Percentiles rank a stretch among this genome's conserved stretches.
phyloP scores from a whole-genome alignment of 2,888 invertebrate species.

The Pseudeuparius sepicola region DNA sequence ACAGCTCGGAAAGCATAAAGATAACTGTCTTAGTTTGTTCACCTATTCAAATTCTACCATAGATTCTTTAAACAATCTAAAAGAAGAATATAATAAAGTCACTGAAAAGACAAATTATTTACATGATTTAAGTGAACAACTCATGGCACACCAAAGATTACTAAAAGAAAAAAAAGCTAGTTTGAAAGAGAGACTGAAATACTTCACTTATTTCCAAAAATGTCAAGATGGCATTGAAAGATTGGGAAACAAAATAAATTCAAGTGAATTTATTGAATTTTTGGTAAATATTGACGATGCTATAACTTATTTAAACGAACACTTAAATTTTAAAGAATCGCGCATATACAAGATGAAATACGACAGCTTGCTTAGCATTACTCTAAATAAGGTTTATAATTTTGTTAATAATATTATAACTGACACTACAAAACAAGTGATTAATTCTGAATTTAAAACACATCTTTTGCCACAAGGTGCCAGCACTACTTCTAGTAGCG shows the following conservation, averaged over 20 bases:
- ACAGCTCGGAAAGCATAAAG: constrained; percentile 55
- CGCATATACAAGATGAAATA: constrained; percentile 73
- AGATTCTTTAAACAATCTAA: constrained; percentile 59
- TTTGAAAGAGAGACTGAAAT: constrained; percentile 69
- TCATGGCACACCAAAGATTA: constrained; percentile 79
- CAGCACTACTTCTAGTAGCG: constrained; percentile 35
- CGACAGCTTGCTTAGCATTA: constrained; percentile 71
- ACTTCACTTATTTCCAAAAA: constrained; percentile 65
- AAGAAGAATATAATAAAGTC: constrained; percentile 74
- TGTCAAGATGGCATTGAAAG: constrained; percentile 31
- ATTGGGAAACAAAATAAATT: constrained; percentile 36
- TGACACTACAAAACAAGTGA: constrained; percentile 68
- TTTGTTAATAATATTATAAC: constrained; percentile 68
- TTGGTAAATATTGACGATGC: constrained; percentile 80
- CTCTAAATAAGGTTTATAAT: constrained; percentile 67
- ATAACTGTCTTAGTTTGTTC: constrained; percentile 58
- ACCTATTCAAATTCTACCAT: constrained; percentile 41
- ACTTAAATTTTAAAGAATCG: constrained; percentile 84
- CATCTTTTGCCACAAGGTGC: constrained; percentile 26
- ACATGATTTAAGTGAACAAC: constrained; percentile 84
- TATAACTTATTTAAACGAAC: constrained; percentile 64
- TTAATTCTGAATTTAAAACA: constrained; percentile 35
- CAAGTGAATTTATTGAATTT: constrained; percentile 72
- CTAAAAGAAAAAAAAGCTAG: constrained; percentile 70
- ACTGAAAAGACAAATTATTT: constrained; percentile 87